Evolutionary conservation across 92 coral and sea anemone species (phyloP), one percentile per base, ranked within the genome.

Genomic region (Umimayanthus chanpuru): DNA sequence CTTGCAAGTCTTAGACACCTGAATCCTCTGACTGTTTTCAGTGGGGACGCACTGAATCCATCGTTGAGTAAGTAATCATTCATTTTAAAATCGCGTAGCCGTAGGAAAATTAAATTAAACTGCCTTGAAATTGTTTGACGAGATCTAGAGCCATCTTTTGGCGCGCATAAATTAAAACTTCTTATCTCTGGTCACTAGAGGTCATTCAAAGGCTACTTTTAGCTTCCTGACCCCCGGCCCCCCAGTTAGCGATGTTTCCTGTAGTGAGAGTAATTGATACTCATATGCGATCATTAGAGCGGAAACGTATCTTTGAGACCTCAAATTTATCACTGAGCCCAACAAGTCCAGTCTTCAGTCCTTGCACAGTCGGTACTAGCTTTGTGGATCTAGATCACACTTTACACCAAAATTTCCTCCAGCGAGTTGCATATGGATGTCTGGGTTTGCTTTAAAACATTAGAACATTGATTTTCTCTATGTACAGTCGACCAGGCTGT

Each of bases 31-130:
- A 90, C 89, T 28, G 93, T 90, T 66, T 97, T 97, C 89, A 97
- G 99, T 82, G 99, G 99, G 58, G 99, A 97, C 87, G 98, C 93
- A 28, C 85, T 97, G 67, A 97, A 94, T 86, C 99, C 99, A 40
- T 97, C 99, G 30, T 85, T 92, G 95, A 94, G 99, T 97, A 90
- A 97, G 99, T 97, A 79, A 15, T 21, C 47, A 32, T 38, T 39
- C 43, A 82, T 29, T 30, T 66, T 14, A 47, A 4, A 76, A 39
- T 75, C 50, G 23, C 44, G 26, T 36, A 36, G n/a, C 9, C 44
- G 26, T 36, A 36, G n/a, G 50, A 39, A 75, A 36, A 73, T 2
- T 47, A 32, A 32, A 32, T n/a, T n/a, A n/a, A n/a, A 32, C 36
- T 32, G 36, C 36, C 36, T 32, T 32, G 36, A 32, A 32, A 32